Evolutionary conservation across 1,140 invertebrate genomes (phyloP).

Genomic region (Apis mellifera): DNA sequence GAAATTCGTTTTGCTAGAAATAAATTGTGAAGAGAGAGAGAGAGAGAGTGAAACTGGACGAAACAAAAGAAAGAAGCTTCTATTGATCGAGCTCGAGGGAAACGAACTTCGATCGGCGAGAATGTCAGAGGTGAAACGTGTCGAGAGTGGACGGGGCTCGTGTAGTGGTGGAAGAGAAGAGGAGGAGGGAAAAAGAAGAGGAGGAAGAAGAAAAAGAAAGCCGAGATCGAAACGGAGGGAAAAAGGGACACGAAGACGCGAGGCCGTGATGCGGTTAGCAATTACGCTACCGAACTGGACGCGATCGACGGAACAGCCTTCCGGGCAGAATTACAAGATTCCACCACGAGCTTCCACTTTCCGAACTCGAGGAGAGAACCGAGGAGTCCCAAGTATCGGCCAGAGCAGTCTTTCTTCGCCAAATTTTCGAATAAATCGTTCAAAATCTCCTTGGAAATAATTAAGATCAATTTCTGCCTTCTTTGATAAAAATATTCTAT

Average conservation of each 20-base stretch:
- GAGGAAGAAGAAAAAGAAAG: background rate
- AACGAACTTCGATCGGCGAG: background rate
- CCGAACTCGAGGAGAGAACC: background rate
- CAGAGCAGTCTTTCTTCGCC: background rate
- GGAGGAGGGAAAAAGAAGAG: too few relatives aligned
- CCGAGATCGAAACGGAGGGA: background rate
- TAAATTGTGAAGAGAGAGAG: background rate
- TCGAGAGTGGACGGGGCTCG: background rate
- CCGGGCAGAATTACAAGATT: constrained; percentile 42
- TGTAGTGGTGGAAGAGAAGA: too few relatives aligned
- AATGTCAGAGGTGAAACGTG: background rate
- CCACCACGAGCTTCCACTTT: background rate
- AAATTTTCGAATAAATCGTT: too few relatives aligned
- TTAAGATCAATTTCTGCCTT: too few relatives aligned
- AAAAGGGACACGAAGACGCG: constrained; percentile 6
- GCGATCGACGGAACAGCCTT: constrained; percentile 24
- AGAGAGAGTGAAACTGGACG: too few relatives aligned
- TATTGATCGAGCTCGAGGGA: background rate
- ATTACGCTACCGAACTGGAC: constrained; percentile 35
- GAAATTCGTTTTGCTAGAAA: background rate
- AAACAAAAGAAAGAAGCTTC: background rate
- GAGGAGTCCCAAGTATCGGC: background rate
- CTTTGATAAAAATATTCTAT: too few relatives aligned
- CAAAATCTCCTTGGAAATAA: too few relatives aligned
- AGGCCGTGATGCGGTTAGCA: constrained; percentile 9